Conservation (phyloP, 2,797 vertebrate genomes). For the Perodicticus potto region DNA sequence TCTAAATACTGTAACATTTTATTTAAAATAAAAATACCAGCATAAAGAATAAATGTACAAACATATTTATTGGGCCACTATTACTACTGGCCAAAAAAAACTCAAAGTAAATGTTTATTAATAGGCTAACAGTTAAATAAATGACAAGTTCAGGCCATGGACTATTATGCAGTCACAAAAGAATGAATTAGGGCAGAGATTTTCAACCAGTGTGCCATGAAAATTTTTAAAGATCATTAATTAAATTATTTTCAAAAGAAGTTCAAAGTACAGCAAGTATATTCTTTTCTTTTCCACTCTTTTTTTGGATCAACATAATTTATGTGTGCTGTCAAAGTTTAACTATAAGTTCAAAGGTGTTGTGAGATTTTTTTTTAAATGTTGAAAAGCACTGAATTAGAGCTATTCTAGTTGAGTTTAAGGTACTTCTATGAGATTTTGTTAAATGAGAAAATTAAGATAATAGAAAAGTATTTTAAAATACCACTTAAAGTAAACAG, state of each 20-base stretch:
- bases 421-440: background rate
- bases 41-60: background rate
- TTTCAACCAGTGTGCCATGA: too few species aligned
- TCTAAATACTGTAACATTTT: slow-evolving; percentile 7
- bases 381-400: background rate
- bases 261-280: too few species aligned
- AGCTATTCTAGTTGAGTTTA: background rate
- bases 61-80: background rate
- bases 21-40: slow-evolving; percentile 25
- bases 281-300: too few species aligned
- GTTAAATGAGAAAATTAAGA: slow-evolving; percentile 15
- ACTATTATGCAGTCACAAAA: background rate
- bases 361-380: too few species aligned
- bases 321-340: too few species aligned
- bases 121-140: background rate
- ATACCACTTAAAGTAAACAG: background rate
- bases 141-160: background rate
- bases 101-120: background rate
- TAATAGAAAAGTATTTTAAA: slow-evolving; percentile 6
- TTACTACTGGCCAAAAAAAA: background rate
- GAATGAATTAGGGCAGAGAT: background rate
- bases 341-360: too few species aligned
- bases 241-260: too few species aligned
- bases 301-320: too few species aligned
- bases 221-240: too few species aligned